phyloP scores from a whole-genome alignment of 2,888 invertebrate genomes.

The Eretmocerus hayati region DNA sequence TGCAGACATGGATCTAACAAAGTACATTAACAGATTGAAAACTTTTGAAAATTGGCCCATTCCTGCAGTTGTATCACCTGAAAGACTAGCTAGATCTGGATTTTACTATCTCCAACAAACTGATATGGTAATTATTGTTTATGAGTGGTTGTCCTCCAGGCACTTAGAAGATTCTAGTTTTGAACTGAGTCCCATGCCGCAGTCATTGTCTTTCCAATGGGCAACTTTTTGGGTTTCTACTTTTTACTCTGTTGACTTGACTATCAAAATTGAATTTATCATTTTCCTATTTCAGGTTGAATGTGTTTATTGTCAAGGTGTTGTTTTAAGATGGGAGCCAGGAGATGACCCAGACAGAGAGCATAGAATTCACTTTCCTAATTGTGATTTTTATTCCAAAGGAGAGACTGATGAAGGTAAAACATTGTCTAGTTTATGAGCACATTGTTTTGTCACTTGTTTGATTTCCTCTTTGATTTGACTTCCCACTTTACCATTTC shows the following conservation, averaged over 20 bases:
- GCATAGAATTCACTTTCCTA: slow-evolving; percentile 58
- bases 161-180: too few relatives aligned
- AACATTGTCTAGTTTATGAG: too few relatives aligned
- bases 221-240: neutral
- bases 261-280: neutral
- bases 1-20: slow-evolving; percentile 47
- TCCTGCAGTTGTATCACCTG: slow-evolving; percentile 56
- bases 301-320: slow-evolving; percentile 75
- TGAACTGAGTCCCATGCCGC: too few relatives aligned
- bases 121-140: slow-evolving; percentile 49
- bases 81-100: slow-evolving; percentile 72
- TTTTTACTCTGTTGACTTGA: neutral
- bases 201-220: slow-evolving; percentile 11
- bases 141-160: too few relatives aligned
- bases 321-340: slow-evolving; percentile 58
- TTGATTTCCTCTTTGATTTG: neutral
- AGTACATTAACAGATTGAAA: slow-evolving; percentile 58
- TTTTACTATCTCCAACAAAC: slow-evolving; percentile 72
- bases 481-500: neutral
- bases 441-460: neutral
- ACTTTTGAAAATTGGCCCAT: slow-evolving; percentile 73
- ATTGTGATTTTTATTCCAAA: slow-evolving; percentile 49
- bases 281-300: slow-evolving; percentile 51
- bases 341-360: slow-evolving; percentile 63
- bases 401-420: slow-evolving; percentile 29